phyloP scores from a whole-genome alignment of 2,113 vertebrate species.

The Corythoichthys intestinalis region DNA sequence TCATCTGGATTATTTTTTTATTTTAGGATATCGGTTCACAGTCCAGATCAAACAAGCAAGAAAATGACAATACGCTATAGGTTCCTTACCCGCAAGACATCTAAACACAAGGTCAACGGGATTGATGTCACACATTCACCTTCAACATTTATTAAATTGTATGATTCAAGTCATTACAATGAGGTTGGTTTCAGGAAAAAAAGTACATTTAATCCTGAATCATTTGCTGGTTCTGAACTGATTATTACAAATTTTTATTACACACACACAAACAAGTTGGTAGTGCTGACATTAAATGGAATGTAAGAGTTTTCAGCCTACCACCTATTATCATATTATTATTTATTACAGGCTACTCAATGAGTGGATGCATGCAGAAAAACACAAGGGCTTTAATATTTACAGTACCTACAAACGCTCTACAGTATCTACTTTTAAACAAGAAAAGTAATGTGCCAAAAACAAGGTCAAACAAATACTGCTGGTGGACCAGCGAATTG shows the following conservation, averaged over 20 bases:
- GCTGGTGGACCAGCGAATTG: slow-evolving; percentile 30
- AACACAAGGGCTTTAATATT: slow-evolving; percentile 32
- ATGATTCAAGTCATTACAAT: slow-evolving; percentile 20
- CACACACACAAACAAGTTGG: slow-evolving; percentile 18
- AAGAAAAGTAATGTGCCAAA: slow-evolving; percentile 34
- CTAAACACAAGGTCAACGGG: slow-evolving; percentile 13
- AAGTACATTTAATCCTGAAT: slow-evolving; percentile 36
- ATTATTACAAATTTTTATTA: slow-evolving; percentile 1
- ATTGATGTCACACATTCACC: not conserved
- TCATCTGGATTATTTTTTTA: not conserved
- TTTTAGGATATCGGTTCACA: not conserved
- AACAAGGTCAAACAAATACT: slow-evolving; percentile 48
- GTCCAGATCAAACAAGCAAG: not conserved
- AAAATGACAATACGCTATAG: slow-evolving; percentile 16
- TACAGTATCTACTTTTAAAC: slow-evolving; percentile 42
- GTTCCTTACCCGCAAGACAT: slow-evolving; percentile 21
- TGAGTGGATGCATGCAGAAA: slow-evolving; percentile 57
- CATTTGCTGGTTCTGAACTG: slow-evolving; percentile 5
- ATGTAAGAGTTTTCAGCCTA: slow-evolving; percentile 34
- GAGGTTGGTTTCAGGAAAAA: slow-evolving; percentile 15
- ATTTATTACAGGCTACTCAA: slow-evolving; percentile 44
- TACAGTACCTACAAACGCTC: slow-evolving; percentile 24
- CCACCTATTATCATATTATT: slow-evolving; percentile 14
- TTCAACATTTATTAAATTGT: slow-evolving; percentile 20
- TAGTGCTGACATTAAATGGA: slow-evolving; percentile 33